Evolutionary conservation across 2,888 invertebrate genomes (phyloP).

Genomic region (Blomia tropicalis): DNA sequence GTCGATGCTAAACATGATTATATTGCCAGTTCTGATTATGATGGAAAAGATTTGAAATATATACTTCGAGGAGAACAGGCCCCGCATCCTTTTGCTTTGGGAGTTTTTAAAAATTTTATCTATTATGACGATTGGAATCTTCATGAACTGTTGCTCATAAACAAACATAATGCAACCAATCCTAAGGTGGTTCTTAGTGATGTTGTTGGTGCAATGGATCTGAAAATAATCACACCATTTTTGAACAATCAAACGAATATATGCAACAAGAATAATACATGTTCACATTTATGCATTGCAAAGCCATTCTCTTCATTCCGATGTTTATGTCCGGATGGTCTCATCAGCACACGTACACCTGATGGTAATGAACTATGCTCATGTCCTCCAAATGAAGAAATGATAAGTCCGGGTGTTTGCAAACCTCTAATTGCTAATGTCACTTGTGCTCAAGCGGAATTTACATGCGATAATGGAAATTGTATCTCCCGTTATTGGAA

Average conservation of each 20-base stretch:
- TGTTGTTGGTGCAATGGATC: constrained; percentile 58
- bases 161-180: constrained; percentile 55
- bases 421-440: constrained; percentile 36
- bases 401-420: constrained; percentile 53
- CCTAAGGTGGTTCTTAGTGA: constrained; percentile 47
- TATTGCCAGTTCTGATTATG: constrained; percentile 73
- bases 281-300: constrained; percentile 61
- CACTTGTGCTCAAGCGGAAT: constrained; percentile 55
- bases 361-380: constrained; percentile 32
- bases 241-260: constrained; percentile 16
- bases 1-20: constrained; percentile 96
- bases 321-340: constrained; percentile 65
- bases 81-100: constrained; percentile 87
- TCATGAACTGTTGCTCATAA: constrained; percentile 54
- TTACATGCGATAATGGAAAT: constrained; percentile 69
- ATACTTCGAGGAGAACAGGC: constrained; percentile 60
- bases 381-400: constrained; percentile 36
- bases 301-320: constrained; percentile 49
- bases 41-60: constrained; percentile 68
- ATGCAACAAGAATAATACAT: constrained; percentile 36
- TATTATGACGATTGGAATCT: constrained; percentile 99
- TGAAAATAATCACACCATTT: constrained; percentile 43
- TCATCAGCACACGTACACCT: constrained; percentile 36
- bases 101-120: constrained; percentile 70
- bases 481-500: constrained; percentile 87